Conservation (phyloP, 1,140 invertebrate species). For the Maconellicoccus hirsutus region DNA sequence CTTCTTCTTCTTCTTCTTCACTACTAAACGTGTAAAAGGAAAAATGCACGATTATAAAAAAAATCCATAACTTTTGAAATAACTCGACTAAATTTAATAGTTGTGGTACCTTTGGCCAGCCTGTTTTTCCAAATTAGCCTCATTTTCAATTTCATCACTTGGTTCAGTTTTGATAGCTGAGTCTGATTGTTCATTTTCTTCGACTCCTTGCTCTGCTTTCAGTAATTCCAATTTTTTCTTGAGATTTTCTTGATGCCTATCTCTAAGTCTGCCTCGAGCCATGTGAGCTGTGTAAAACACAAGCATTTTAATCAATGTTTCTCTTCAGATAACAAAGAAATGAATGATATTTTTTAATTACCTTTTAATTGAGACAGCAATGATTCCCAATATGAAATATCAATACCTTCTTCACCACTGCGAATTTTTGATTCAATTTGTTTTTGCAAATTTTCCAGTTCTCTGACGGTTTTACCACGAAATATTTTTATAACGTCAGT, state of each 20-base stretch:
- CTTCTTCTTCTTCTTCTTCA: conserved; percentile 26
- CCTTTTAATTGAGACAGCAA: conserved; percentile 81
- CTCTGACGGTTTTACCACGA: conserved; percentile 81
- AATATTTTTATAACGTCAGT: conserved; percentile 82
- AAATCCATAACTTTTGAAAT: neutral
- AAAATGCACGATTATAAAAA: neutral
- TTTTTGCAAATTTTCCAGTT: conserved; percentile 67
- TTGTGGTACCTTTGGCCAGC: too few relatives aligned
- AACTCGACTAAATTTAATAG: too few relatives aligned
- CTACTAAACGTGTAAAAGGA: conserved; percentile 5
- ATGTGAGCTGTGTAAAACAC: conserved; percentile 60
- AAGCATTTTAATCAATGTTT: neutral
- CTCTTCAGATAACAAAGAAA: neutral
- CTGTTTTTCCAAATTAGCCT: conserved; percentile 26
- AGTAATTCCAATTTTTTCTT: conserved; percentile 76
- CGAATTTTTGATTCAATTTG: conserved; percentile 83
- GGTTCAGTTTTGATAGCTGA: conserved; percentile 30
- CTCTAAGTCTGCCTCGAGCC: conserved; percentile 78
- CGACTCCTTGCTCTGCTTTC: conserved; percentile 73
- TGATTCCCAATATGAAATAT: conserved; percentile 96
- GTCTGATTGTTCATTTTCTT: conserved; percentile 32
- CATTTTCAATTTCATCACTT: conserved; percentile 32
- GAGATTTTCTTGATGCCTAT: conserved; percentile 87
- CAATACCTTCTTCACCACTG: conserved; percentile 74
- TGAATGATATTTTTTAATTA: conserved; percentile 34